A percentile compares a stretch with the other conserved stretches of the same genome.
Conservation (phyloP, 2,113 vertebrate species). For the Sylvia atricapilla region DNA sequence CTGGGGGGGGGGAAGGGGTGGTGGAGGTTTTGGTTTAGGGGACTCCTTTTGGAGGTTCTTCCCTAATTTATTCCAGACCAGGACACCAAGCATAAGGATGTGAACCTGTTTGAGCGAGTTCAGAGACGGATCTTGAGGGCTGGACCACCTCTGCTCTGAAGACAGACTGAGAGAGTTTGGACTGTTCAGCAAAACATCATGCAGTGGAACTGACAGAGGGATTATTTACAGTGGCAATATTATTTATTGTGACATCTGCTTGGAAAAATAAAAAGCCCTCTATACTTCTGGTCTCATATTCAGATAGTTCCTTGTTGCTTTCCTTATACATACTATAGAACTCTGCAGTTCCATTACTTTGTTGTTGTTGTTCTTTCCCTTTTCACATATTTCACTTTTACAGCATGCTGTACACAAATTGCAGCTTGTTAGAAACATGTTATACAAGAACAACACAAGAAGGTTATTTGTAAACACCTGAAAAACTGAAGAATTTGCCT, state of each 20-base stretch:
- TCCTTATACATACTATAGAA: not conserved
- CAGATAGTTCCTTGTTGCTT: not conserved
- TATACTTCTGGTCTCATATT: not conserved
- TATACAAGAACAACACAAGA: not conserved
- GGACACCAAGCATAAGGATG: accelerated
- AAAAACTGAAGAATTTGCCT: not conserved
- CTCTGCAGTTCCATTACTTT: not conserved
- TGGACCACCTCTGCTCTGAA: not conserved
- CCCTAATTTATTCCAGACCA: too few species aligned
- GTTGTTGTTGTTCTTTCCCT: not conserved
- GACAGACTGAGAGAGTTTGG: not conserved
- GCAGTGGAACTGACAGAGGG: not conserved
- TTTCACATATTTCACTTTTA: not conserved
- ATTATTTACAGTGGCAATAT: not conserved
- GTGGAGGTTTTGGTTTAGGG: too few species aligned
- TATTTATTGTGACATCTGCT: not conserved
- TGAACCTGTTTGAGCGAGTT: accelerated
- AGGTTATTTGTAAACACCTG: not conserved
- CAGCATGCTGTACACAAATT: not conserved
- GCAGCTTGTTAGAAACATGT: not conserved
- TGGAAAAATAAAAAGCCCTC: not conserved
- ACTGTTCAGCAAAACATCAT: not conserved
- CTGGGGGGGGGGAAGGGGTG: too few species aligned
- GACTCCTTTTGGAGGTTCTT: too few species aligned
- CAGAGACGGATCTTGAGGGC: not conserved